Percentiles rank a stretch among this genome's conserved stretches.
phyloP scores from a whole-genome alignment of 2,888 invertebrate species.

The Orthonychiurus folsomi region DNA sequence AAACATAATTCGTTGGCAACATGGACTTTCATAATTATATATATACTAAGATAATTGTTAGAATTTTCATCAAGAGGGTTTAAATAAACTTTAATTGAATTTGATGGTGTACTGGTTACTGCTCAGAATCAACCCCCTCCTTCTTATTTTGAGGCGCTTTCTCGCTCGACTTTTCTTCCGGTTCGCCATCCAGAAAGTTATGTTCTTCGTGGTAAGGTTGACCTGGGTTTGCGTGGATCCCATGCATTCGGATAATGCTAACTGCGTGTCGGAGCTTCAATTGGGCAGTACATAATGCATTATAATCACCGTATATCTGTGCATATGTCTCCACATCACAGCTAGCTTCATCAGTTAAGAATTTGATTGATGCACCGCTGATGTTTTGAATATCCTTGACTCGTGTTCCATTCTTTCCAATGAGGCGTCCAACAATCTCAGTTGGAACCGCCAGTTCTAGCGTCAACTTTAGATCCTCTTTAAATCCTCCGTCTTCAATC shows the following conservation, averaged over 20 bases:
- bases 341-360: not conserved
- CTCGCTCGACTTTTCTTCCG: no score
- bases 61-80: no score
- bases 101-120: no score
- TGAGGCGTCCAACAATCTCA: constrained; percentile 23
- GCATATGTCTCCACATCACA: constrained; percentile 18
- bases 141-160: no score
- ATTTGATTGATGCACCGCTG: not conserved
- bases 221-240: not conserved
- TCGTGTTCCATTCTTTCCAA: constrained; percentile 24
- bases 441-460: constrained; percentile 26
- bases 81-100: no score
- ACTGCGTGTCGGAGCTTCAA: constrained; percentile 21
- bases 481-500: constrained; percentile 19
- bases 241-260: constrained; percentile 9
- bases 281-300: constrained; percentile 21
- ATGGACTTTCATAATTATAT: no score
- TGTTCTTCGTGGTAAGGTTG: not conserved
- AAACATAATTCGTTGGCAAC: no score
- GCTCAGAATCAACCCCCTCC: no score
- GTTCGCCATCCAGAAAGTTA: not conserved
- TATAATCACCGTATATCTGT: constrained; percentile 21
- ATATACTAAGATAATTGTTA: no score
- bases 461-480: constrained; percentile 20
- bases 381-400: not conserved